These are phyloP conservation scores for Lasioglossum pauxillum DNA, from an alignment of 2,888 invertebrate species.

Conservation along the genomic window DNA sequence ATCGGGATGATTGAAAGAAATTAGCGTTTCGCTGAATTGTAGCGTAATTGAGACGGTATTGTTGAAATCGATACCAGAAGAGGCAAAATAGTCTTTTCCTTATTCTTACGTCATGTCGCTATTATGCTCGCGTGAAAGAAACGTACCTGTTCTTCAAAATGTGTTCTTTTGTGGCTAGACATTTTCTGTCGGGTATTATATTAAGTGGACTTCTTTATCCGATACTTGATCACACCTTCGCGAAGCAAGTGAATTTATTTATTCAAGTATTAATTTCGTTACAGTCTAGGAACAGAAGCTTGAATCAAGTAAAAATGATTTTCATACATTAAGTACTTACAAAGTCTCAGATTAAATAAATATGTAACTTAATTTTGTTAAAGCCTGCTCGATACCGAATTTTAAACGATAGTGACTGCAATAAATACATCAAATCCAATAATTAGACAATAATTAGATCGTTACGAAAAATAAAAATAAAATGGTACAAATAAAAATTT, in stretches of 20 bases:
- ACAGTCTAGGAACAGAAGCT: not conserved
- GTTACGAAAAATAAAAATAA: too few species aligned
- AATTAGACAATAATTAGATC: too few species aligned
- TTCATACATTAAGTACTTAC: not conserved
- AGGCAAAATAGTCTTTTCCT: not conserved
- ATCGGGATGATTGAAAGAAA: not conserved
- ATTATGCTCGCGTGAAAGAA: not conserved
- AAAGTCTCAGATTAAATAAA: too few species aligned
- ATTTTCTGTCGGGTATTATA: not conserved
- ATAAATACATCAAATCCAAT: too few species aligned
- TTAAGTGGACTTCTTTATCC: not conserved
- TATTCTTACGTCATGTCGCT: not conserved
- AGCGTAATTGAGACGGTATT: not conserved
- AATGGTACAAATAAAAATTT: not conserved
- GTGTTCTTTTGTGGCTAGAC: not conserved
- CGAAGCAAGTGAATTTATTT: not conserved
- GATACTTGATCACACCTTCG: not conserved
- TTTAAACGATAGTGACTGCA: not conserved
- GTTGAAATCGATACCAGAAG: not conserved
- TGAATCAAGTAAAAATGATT: not conserved
- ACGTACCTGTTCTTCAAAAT: not conserved
- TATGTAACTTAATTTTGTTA: too few species aligned
- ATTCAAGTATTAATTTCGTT: not conserved
- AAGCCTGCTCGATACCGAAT: not conserved
- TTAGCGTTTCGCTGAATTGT: not conserved